phyloP scores from a whole-genome alignment of 2,888 invertebrate genomes.

The Platycnemis pennipes region DNA sequence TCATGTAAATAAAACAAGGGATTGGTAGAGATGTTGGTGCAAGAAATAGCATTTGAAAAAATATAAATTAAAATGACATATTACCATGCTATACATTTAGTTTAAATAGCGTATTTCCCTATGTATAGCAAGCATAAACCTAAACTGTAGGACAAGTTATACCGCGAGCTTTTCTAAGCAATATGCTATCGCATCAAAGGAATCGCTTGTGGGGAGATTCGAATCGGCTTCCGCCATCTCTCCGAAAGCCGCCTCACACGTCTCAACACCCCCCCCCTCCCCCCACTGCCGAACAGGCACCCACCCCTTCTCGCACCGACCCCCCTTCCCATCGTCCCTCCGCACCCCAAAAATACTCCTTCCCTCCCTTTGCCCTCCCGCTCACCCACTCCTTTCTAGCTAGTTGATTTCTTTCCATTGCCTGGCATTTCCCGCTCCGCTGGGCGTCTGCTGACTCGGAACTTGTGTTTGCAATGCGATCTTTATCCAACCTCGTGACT shows the following conservation, averaged over 20 bases:
- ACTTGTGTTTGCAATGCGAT: slow-evolving; percentile 65
- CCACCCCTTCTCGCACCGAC: neutral
- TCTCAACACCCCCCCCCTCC: neutral
- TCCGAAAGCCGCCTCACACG: neutral
- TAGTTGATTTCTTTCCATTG: slow-evolving; percentile 67
- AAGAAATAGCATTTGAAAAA: too few species aligned
- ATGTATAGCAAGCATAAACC: too few species aligned
- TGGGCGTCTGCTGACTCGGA: slow-evolving; percentile 60
- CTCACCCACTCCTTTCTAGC: slow-evolving; percentile 24
- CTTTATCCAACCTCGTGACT: slow-evolving; percentile 53
- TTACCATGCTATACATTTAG: too few species aligned
- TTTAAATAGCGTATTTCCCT: too few species aligned
- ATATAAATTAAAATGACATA: too few species aligned
- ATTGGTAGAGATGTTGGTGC: too few species aligned
- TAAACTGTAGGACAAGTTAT: too few species aligned
- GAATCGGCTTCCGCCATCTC: neutral
- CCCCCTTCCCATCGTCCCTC: neutral
- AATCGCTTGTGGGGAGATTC: neutral
- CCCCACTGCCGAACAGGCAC: too few species aligned
- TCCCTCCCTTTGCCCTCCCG: neutral
- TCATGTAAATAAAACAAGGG: too few species aligned
- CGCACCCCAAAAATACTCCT: neutral
- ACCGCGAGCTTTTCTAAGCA: neutral
- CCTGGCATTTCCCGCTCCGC: slow-evolving; percentile 59
- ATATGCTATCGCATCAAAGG: neutral